Conservation (phyloP, 2,113 vertebrate species). For the Ariopsis seemanni region DNA sequence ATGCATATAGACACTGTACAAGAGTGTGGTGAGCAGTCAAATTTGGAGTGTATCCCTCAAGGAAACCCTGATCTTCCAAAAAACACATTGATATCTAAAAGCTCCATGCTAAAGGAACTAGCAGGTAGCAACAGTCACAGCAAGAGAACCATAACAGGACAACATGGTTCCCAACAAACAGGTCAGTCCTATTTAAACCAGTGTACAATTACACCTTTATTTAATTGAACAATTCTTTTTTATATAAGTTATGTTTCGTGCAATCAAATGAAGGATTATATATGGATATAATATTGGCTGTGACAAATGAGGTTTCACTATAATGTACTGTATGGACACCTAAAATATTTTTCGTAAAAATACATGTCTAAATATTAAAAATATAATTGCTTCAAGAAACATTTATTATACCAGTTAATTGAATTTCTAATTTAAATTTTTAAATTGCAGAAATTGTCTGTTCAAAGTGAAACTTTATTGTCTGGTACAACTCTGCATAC, state of each 20-base stretch:
- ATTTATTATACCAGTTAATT: background rate
- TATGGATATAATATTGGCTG: background rate
- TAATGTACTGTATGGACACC: background rate
- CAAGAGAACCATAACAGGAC: slow-evolving; percentile 1
- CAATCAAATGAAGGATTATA: background rate
- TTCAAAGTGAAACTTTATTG: background rate
- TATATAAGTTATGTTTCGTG: background rate
- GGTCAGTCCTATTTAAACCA: slow-evolving; percentile 41
- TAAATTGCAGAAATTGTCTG: background rate
- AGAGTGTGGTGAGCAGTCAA: background rate
- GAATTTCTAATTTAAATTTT: background rate
- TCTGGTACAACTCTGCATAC: background rate
- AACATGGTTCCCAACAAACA: slow-evolving; percentile 28
- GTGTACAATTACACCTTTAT: background rate
- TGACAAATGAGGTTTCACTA: background rate
- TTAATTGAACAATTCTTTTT: background rate
- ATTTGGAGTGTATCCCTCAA: slow-evolving; percentile 24
- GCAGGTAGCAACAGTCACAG: background rate
- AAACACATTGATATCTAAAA: background rate
- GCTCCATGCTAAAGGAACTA: background rate
- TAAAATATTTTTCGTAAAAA: background rate
- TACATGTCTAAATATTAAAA: background rate
- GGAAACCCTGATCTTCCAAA: background rate
- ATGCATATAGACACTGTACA: slow-evolving; percentile 35
- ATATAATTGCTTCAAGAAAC: background rate